These are phyloP conservation scores for Colistium nudipinnis DNA, from an alignment of 2,113 vertebrate genomes.

Conservation along the genomic window DNA sequence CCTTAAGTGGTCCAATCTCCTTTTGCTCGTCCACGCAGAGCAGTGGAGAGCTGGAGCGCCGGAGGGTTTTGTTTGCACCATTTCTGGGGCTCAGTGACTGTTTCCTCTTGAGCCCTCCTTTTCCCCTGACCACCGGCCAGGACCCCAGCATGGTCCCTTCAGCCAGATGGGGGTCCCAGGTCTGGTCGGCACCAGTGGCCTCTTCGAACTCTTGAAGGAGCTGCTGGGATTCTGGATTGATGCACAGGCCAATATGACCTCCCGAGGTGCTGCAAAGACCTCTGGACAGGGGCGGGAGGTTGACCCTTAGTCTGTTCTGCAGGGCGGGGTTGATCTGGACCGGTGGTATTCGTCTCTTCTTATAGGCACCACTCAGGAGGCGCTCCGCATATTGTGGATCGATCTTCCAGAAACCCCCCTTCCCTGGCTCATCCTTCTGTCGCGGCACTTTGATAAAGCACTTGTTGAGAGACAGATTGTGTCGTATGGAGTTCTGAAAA, in stretches of 20 bases:
- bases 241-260: constrained; percentile 43
- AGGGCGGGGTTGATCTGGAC: constrained; percentile 90
- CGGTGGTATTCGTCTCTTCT: constrained; percentile 87
- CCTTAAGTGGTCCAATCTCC: constrained; percentile 89
- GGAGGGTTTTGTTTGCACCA: constrained; percentile 72
- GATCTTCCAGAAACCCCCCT: constrained; percentile 97
- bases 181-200: constrained; percentile 78
- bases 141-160: constrained; percentile 76
- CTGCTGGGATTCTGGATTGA: constrained; percentile 85
- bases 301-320: constrained; percentile 70
- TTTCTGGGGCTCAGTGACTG: constrained; percentile 74
- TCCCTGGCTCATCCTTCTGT: constrained; percentile 94
- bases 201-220: constrained; percentile 90
- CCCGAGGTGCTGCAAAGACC: constrained; percentile 11
- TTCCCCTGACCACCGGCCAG: constrained; percentile 69
- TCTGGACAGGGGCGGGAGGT: constrained; percentile 6
- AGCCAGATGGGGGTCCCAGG: constrained; percentile 73
- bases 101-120: constrained; percentile 81
- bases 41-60: constrained; percentile 83
- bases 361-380: constrained; percentile 89
- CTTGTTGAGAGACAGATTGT: constrained; percentile 98
- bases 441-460: constrained; percentile 98
- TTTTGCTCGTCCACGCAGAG: constrained; percentile 86
- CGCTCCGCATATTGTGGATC: constrained; percentile 92
- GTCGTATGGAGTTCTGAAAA: constrained; percentile 93